Percentiles rank a stretch among this genome's conserved stretches.
Conservation (phyloP, 2,888 invertebrate genomes). For the Oscheius sp. region DNA sequence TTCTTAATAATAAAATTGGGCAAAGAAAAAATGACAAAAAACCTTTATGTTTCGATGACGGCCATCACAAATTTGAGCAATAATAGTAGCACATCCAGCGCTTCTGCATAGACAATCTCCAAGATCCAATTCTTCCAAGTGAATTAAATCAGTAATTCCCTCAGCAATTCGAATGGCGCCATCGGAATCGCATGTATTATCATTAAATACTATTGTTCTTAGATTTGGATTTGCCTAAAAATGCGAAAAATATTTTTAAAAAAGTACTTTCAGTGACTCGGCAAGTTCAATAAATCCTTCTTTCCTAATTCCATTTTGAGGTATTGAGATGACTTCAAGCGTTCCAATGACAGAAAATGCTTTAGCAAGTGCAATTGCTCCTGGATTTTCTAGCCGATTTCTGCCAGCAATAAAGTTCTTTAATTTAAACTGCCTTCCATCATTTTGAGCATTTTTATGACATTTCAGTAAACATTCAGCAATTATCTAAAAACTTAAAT, state of each 20-base stretch:
- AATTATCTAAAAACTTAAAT: slow-evolving; percentile 35
- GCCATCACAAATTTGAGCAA: slow-evolving; percentile 76
- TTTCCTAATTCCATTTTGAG: slow-evolving; percentile 94
- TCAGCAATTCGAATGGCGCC: slow-evolving; percentile 82
- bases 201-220: slow-evolving; percentile 85
- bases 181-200: slow-evolving; percentile 83
- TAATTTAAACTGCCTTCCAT: slow-evolving; percentile 77
- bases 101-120: slow-evolving; percentile 75
- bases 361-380: slow-evolving; percentile 83
- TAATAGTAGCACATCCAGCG: slow-evolving; percentile 78
- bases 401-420: slow-evolving; percentile 89
- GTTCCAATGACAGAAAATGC: slow-evolving; percentile 83
- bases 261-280: slow-evolving; percentile 6
- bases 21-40: neutral
- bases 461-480: slow-evolving; percentile 56
- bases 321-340: slow-evolving; percentile 88
- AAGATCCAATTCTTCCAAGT: slow-evolving; percentile 74
- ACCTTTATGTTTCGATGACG: slow-evolving; percentile 45
- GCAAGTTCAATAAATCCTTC: slow-evolving; percentile 84
- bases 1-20: no score
- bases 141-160: slow-evolving; percentile 74
- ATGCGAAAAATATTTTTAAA: neutral
- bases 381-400: slow-evolving; percentile 92
- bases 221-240: slow-evolving; percentile 78
- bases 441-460: slow-evolving; percentile 36